Evolutionary conservation across 1,140 invertebrate species (phyloP).

Genomic region (Meloidogyne chitwoodi): DNA sequence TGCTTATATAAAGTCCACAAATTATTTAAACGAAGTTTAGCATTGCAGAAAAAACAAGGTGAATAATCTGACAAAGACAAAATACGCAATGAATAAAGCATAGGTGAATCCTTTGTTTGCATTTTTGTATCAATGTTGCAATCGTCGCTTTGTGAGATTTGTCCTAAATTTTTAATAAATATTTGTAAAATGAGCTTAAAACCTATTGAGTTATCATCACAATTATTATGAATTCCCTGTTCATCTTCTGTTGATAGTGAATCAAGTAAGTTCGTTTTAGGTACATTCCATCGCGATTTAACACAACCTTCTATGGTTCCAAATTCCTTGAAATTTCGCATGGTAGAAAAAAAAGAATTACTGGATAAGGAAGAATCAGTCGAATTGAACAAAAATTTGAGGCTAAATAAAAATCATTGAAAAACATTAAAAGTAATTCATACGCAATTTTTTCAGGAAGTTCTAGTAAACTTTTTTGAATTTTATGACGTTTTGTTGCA

Average conservation of each 20-base stretch:
- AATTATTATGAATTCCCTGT: background rate
- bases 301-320: background rate
- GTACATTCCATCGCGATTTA: background rate
- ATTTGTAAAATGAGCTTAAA: background rate
- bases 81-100: background rate
- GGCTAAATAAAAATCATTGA: background rate
- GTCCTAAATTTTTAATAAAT: background rate
- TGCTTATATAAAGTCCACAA: slow-evolving; percentile 18
- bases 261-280: background rate
- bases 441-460: background rate
- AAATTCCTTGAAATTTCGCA: background rate
- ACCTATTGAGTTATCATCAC: background rate
- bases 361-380: background rate
- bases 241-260: background rate
- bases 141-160: background rate
- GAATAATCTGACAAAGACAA: background rate
- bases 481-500: background rate
- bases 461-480: background rate
- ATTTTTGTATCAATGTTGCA: background rate
- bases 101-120: background rate
- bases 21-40: slow-evolving; percentile 10
- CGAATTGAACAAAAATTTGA: background rate
- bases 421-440: background rate
- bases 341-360: background rate
- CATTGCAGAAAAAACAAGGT: slow-evolving; percentile 28